Conservation (phyloP, 2,797 vertebrate species). For the Phoxinus dragarum region DNA sequence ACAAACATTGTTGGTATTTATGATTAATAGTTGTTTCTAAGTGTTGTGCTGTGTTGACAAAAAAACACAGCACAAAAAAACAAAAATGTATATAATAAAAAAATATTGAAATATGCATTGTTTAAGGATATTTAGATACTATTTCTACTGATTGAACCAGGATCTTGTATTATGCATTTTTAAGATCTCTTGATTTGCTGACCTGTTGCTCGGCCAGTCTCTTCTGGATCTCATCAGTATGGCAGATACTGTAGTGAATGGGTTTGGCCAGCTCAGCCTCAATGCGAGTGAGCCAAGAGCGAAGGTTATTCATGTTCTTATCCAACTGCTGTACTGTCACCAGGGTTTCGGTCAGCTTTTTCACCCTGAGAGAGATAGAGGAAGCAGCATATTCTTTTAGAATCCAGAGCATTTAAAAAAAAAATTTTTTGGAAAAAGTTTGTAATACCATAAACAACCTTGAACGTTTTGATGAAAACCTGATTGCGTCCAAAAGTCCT, state of each 20-base stretch:
- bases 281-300: conserved; percentile 89
- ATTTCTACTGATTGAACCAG: background rate
- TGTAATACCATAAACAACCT: background rate
- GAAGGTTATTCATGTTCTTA: conserved; percentile 94
- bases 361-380: conserved; percentile 80
- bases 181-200: conserved; percentile 34
- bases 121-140: background rate
- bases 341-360: conserved; percentile 93
- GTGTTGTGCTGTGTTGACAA: background rate
- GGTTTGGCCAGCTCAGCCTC: conserved; percentile 91
- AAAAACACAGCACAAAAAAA: background rate
- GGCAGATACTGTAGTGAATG: conserved; percentile 88
- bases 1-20: background rate
- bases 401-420: background rate
- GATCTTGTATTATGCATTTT: background rate
- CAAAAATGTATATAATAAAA: no score
- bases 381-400: background rate
- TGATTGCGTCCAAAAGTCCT: background rate
- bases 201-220: conserved; percentile 96
- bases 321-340: conserved; percentile 89
- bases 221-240: conserved; percentile 93
- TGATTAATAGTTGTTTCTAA: background rate
- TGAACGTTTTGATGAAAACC: background rate
- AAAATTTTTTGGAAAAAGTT: background rate
- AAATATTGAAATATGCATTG: background rate